A percentile compares a stretch with the other conserved stretches of the same genome.
Conservation (phyloP, 2,888 invertebrate species). For the Melanostoma scalare region DNA sequence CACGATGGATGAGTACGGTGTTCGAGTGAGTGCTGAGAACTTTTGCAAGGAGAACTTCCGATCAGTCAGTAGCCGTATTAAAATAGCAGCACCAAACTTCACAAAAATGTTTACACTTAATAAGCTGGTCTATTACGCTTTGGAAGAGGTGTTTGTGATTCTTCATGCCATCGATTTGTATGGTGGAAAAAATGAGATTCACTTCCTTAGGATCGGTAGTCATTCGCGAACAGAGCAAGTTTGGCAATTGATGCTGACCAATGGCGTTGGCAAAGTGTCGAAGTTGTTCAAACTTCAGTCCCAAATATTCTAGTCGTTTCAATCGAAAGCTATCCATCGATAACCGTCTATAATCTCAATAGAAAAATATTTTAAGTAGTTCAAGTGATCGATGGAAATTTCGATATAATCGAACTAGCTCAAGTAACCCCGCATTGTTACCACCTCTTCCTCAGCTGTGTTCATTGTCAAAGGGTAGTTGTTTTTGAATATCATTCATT, state of each 20-base stretch:
- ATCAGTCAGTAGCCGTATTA: constrained; percentile 76
- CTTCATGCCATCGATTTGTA: constrained; percentile 75
- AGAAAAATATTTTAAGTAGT: constrained; percentile 75
- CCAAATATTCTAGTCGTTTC: constrained; percentile 71
- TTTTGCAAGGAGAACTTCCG: constrained; percentile 74
- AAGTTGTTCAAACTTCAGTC: constrained; percentile 71
- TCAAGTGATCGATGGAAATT: constrained; percentile 78
- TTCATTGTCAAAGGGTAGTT: constrained; percentile 76
- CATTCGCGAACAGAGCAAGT: constrained; percentile 74
- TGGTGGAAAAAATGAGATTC: constrained; percentile 76
- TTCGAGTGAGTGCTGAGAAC: constrained; percentile 76
- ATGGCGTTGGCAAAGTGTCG: constrained; percentile 76
- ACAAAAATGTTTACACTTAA: constrained; percentile 75
- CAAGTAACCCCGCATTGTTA: constrained; percentile 59
- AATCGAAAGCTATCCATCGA: constrained; percentile 74
- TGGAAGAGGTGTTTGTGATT: constrained; percentile 73
- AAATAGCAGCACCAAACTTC: constrained; percentile 74
- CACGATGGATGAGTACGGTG: constrained; percentile 28
- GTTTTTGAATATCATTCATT: constrained; percentile 71
- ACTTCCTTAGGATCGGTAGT: constrained; percentile 75
- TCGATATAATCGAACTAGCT: constrained; percentile 77
- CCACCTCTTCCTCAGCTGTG: constrained; percentile 78
- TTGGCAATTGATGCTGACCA: constrained; percentile 77
- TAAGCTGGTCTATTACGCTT: constrained; percentile 68
- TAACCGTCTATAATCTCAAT: constrained; percentile 76